A percentile compares a stretch with the other conserved stretches of the same genome.
These are phyloP conservation scores for Microctonus aethiopoides DNA, from an alignment of 2,888 invertebrate species.

Conservation along the genomic window DNA sequence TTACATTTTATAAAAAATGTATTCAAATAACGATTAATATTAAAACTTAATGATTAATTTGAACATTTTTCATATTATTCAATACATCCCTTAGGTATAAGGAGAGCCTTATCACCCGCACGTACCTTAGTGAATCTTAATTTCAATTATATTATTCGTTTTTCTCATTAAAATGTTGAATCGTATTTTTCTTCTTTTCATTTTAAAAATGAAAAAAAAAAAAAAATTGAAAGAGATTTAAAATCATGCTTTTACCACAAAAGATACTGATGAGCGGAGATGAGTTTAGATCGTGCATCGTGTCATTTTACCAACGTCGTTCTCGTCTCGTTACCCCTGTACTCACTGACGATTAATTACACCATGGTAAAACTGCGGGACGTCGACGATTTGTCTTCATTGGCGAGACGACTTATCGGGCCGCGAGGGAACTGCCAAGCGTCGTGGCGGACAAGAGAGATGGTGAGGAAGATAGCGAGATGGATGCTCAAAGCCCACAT, in stretches of 20 bases:
- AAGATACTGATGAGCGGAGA: not conserved
- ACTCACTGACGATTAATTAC: constrained; percentile 56
- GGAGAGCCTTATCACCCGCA: no score
- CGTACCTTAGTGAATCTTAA: no score
- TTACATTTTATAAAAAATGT: no score
- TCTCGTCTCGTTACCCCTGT: constrained; percentile 19
- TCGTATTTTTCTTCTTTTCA: not conserved
- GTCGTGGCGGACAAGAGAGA: constrained; percentile 12
- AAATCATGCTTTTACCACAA: not conserved
- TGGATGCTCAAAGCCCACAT: constrained; percentile 31
- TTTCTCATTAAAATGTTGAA: no score
- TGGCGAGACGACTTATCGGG: constrained; percentile 56
- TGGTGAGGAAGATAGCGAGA: constrained; percentile 31
- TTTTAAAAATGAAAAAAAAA: not conserved
- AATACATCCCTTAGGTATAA: no score
- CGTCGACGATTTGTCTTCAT: constrained; percentile 61
- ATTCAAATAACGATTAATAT: no score
- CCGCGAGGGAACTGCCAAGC: constrained; percentile 33
- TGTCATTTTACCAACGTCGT: constrained; percentile 22
- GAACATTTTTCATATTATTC: no score
- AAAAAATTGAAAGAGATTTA: not conserved
- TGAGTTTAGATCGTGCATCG: constrained; percentile 10
- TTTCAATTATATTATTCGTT: no score
- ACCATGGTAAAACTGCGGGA: constrained; percentile 50
- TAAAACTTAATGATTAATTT: no score